Conservation (phyloP, 1,140 invertebrate genomes). For the Atta cephalotes region DNA sequence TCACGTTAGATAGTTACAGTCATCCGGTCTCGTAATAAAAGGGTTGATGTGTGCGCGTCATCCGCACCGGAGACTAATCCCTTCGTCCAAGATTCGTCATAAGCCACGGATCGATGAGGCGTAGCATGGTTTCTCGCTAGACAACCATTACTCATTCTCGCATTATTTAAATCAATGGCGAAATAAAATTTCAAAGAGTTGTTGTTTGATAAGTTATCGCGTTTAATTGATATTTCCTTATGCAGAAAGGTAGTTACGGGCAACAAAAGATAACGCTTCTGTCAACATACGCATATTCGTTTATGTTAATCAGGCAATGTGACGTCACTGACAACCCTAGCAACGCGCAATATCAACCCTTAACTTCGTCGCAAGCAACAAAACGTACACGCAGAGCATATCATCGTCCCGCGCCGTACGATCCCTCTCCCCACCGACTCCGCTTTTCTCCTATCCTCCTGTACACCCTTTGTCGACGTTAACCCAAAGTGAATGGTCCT, state of each 20-base stretch:
- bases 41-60: constrained; percentile 73
- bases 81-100: constrained; percentile 48
- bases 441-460: constrained; percentile 62
- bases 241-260: not conserved
- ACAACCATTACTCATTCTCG: not conserved
- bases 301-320: constrained; percentile 77
- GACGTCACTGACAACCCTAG: constrained; percentile 72
- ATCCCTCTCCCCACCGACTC: constrained; percentile 28
- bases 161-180: not conserved
- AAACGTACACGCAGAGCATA: constrained; percentile 71
- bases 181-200: constrained; percentile 3
- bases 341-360: constrained; percentile 71
- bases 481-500: constrained; percentile 83
- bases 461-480: constrained; percentile 82
- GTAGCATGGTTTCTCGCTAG: not conserved
- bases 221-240: constrained; percentile 24
- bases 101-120: constrained; percentile 45
- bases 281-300: constrained; percentile 63
- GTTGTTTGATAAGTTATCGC: constrained; percentile 13
- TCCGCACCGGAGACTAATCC: constrained; percentile 46
- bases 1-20: constrained; percentile 83
- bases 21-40: constrained; percentile 83
- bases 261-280: constrained; percentile 21
- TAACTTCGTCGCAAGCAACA: constrained; percentile 53
- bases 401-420: constrained; percentile 65